These are phyloP conservation scores for Tangara arthus DNA, from an alignment of 2,797 vertebrate genomes.

Conservation along the genomic window DNA sequence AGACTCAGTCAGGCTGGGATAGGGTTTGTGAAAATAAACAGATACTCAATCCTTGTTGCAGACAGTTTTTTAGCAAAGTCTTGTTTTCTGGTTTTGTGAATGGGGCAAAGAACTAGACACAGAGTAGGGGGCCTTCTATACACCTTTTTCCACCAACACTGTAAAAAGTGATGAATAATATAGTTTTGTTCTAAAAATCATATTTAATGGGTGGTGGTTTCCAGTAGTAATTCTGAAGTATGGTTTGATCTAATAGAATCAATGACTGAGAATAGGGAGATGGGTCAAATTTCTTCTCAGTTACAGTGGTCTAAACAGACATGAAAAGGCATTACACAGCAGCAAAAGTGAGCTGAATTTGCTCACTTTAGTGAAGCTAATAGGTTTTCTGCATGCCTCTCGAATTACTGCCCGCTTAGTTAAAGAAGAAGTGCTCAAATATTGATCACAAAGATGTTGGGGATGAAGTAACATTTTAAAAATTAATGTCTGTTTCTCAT, in stretches of 20 bases:
- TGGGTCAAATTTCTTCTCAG: neutral
- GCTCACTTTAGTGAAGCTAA: conserved; percentile 14
- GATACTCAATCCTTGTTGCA: neutral
- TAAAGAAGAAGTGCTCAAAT: conserved; percentile 34
- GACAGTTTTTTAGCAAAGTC: neutral
- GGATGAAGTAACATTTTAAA: conserved; percentile 30
- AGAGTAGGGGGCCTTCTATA: neutral
- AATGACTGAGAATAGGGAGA: neutral
- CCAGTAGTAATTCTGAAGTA: neutral
- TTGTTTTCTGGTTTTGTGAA: neutral
- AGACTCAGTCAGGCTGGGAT: neutral
- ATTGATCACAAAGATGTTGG: conserved; percentile 16
- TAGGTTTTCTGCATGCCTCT: neutral
- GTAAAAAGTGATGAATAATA: neutral
- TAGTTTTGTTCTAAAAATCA: neutral
- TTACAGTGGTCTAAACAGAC: neutral
- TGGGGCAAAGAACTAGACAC: neutral
- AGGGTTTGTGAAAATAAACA: neutral
- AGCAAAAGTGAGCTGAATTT: neutral
- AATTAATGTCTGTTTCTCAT: conserved; percentile 25
- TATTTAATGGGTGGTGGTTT: neutral
- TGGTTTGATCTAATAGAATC: neutral
- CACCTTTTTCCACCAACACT: neutral
- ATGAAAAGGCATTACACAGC: neutral
- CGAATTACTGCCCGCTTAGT: neutral